Percentiles rank a stretch among this genome's conserved stretches.
phyloP scores from a whole-genome alignment of 2,797 vertebrate species.

The Synaphobranchus kaupii region DNA sequence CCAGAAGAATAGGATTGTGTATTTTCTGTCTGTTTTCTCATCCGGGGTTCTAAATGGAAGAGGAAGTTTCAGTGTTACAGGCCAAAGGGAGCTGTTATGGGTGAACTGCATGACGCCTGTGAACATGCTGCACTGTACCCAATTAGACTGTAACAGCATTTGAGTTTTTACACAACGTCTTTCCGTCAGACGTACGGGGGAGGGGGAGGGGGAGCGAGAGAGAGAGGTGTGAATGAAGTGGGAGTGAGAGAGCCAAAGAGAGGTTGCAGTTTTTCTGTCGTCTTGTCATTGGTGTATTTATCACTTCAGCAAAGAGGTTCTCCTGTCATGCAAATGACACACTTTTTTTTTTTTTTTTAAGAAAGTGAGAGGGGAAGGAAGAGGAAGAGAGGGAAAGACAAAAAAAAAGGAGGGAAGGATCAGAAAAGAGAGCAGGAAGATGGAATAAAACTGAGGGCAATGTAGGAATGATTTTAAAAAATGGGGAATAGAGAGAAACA shows the following conservation, averaged over 20 bases:
- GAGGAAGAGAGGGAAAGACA: neutral
- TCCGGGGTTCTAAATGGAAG: neutral
- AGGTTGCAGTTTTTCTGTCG: neutral
- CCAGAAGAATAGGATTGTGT: neutral
- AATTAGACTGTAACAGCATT: neutral
- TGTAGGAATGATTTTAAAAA: too few relatives aligned
- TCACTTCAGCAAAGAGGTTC: too few relatives aligned
- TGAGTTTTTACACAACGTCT: neutral
- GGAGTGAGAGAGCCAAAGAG: neutral
- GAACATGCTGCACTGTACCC: neutral
- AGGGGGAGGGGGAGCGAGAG: neutral
- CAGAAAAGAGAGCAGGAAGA: neutral
- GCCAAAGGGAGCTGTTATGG: slow-evolving; percentile 26
- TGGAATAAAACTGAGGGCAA: neutral
- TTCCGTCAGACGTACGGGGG: neutral
- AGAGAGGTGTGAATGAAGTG: neutral
- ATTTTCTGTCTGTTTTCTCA: neutral
- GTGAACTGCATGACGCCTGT: neutral
- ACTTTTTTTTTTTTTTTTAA: too few relatives aligned
- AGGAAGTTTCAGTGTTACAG: slow-evolving; percentile 16
- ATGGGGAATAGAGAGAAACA: neutral
- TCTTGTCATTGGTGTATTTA: too few relatives aligned
- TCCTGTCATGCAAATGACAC: too few relatives aligned
- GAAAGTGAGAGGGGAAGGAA: neutral
- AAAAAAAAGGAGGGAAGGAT: neutral